A percentile compares a stretch with the other conserved stretches of the same genome.
Evolutionary conservation across 2,888 invertebrate species (phyloP).

Genomic region (Calameuta pallipes): DNA sequence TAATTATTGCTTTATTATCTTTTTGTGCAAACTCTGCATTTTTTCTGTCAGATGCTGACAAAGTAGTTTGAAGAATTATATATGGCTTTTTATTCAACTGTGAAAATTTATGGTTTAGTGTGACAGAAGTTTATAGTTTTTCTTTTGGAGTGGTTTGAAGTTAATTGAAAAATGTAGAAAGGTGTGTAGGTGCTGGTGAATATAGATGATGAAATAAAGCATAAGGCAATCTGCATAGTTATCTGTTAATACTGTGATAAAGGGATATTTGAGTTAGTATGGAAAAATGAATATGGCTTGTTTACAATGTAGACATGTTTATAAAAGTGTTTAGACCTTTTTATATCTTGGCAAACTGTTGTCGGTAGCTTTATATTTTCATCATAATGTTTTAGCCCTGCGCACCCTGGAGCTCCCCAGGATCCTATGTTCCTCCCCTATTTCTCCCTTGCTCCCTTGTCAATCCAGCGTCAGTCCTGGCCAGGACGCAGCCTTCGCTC

Average conservation of each 20-base stretch:
- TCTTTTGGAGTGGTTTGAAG: not conserved
- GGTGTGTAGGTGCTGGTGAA: not conserved
- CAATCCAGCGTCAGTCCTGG: slow-evolving; percentile 59
- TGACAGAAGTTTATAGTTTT: not conserved
- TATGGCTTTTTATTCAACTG: not conserved
- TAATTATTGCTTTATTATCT: not conserved
- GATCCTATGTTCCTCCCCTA: slow-evolving; percentile 50
- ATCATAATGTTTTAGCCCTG: slow-evolving; percentile 22
- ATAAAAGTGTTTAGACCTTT: slow-evolving; percentile 8
- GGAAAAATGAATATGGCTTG: not conserved
- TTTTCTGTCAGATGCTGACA: not conserved
- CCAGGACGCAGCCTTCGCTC: slow-evolving; percentile 61
- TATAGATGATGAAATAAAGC: not conserved
- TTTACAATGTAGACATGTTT: not conserved
- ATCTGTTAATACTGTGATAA: not conserved
- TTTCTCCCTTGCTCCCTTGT: slow-evolving; percentile 41
- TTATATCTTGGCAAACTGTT: not conserved
- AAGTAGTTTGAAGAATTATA: not conserved
- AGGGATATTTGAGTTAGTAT: not conserved
- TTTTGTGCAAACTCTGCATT: not conserved
- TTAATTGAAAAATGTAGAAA: not conserved
- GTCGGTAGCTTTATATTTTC: slow-evolving; percentile 4
- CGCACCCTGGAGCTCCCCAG: slow-evolving; percentile 29
- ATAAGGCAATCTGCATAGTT: not conserved
- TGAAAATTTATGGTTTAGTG: not conserved